Evolutionary conservation across 2,113 vertebrate species (phyloP).

Genomic region (Pteropus alecto): DNA sequence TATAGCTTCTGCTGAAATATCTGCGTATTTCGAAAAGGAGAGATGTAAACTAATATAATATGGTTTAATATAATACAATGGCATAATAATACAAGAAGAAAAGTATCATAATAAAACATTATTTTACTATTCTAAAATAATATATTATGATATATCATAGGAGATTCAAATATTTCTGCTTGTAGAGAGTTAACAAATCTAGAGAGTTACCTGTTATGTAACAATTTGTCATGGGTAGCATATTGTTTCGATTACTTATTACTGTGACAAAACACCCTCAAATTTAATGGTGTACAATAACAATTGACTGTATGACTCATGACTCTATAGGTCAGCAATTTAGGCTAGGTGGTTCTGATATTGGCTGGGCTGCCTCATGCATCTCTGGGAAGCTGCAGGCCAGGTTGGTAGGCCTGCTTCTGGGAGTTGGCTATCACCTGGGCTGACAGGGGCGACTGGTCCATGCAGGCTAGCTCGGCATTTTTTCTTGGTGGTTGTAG

Average conservation of each 20-base stretch:
- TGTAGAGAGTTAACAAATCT: neutral
- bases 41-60: neutral
- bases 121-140: neutral
- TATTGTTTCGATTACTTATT: neutral
- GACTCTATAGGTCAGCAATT: neutral
- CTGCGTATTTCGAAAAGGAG: neutral
- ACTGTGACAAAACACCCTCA: neutral
- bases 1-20: neutral
- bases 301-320: neutral
- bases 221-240: neutral
- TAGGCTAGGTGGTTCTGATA: neutral
- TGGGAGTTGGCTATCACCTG: neutral
- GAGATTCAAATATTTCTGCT: neutral
- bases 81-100: neutral
- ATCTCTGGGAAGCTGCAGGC: neutral
- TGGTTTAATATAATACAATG: neutral
- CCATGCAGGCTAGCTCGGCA: neutral
- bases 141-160: neutral
- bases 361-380: neutral
- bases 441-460: neutral
- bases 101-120: neutral
- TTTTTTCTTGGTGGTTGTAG: neutral
- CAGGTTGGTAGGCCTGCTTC: neutral
- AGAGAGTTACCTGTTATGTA: neutral
- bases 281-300: slow-evolving; percentile 1